Percentiles rank a stretch among this genome's conserved stretches.
Conservation (phyloP, 1,140 invertebrate genomes). For the Diploscapter pachys region DNA sequence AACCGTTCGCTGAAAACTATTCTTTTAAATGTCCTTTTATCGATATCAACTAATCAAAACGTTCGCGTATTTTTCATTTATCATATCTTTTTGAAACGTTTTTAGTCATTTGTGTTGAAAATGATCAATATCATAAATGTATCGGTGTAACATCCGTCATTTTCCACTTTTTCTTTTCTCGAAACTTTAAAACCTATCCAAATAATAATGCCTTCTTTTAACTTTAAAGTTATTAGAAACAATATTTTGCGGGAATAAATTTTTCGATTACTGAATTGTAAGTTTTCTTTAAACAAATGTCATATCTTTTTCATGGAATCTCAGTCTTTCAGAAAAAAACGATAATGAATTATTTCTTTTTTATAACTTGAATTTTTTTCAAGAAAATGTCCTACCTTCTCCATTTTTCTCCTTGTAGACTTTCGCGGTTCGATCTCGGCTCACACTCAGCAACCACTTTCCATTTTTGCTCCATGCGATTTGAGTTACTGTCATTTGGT, state of each 20-base stretch:
- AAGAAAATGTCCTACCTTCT: constrained; percentile 20
- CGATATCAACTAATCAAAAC: constrained; percentile 44
- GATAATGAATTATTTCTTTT: too few species aligned
- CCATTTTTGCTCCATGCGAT: constrained; percentile 81
- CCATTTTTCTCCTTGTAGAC: constrained; percentile 64
- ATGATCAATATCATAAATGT: constrained; percentile 16
- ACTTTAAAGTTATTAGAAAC: too few species aligned
- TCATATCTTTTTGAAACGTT: not conserved
- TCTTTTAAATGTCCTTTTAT: constrained; percentile 23
- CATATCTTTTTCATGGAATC: too few species aligned
- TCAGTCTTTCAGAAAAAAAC: too few species aligned
- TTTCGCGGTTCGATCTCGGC: constrained; percentile 83
- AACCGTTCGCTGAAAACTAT: constrained; percentile 12
- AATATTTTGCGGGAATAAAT: too few species aligned
- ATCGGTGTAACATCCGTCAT: not conserved
- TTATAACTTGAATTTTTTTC: not conserved
- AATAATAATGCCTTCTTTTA: too few species aligned
- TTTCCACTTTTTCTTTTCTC: too few species aligned
- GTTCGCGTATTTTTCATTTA: not conserved
- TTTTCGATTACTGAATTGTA: too few species aligned
- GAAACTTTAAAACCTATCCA: too few species aligned
- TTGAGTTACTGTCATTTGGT: constrained; percentile 86
- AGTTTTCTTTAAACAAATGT: too few species aligned
- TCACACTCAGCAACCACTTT: constrained; percentile 79
- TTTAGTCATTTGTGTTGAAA: not conserved